Conservation (phyloP, 2,113 vertebrate species). For the Dromaius novaehollandiae region DNA sequence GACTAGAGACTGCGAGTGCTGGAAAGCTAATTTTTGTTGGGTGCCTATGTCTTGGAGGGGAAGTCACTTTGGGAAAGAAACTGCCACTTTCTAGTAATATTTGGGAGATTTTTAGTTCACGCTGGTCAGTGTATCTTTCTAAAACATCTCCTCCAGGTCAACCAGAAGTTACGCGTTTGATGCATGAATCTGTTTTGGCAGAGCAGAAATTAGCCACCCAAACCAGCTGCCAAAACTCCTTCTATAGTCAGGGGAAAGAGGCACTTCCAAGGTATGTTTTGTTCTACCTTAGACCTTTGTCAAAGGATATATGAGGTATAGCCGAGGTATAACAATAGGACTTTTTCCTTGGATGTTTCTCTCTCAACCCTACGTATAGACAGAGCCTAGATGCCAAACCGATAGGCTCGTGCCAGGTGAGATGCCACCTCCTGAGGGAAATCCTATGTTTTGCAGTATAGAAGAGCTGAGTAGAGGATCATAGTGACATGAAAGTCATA, state of each 20-base stretch:
- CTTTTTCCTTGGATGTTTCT: background rate
- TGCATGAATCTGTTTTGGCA: background rate
- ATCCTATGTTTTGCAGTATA: fast-evolving
- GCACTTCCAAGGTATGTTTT: background rate
- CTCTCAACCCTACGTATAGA: background rate
- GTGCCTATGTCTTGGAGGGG: background rate
- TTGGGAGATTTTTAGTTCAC: background rate
- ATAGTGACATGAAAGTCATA: background rate
- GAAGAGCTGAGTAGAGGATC: background rate
- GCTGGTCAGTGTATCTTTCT: background rate
- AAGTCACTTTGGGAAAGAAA: background rate
- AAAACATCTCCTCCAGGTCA: background rate
- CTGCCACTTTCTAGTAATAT: background rate
- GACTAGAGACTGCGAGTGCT: background rate
- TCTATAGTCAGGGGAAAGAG: background rate
- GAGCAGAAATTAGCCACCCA: background rate
- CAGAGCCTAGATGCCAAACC: background rate
- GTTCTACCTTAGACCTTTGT: background rate
- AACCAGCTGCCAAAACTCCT: background rate
- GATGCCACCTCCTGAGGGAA: background rate
- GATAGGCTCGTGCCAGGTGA: background rate
- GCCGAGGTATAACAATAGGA: background rate
- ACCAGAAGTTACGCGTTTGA: background rate
- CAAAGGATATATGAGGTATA: background rate
- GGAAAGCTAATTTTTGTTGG: background rate